Evolutionary conservation across 2,113 vertebrate species (phyloP), one percentile per base, ranked within the genome.

Genomic region (Ciconia maguari): DNA sequence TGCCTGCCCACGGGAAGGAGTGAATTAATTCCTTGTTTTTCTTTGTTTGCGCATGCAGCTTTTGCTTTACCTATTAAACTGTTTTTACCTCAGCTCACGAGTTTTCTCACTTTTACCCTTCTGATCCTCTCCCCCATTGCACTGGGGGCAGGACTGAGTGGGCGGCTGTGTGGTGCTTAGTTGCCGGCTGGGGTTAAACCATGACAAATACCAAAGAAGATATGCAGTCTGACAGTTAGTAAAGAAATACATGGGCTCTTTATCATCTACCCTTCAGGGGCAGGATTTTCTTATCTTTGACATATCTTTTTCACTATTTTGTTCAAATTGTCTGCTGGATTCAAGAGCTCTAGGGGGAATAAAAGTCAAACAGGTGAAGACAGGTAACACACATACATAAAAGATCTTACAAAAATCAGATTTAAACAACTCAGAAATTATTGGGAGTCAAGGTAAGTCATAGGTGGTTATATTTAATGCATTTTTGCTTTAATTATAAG

Each of bases 91-190:
- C 34, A 64, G 16, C 13, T 3, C 16, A 8, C 1, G 5, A 32
- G 21, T 64, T 64, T 46, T 74, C 32, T 52, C 57, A 29, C 11
- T 52, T 83, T 16, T 62, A 24, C 51, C 1, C 18, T n/a, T 46
- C 54, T 4, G 1, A n/a, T 46, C 58, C 30, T 44, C 24, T 60
- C 25, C 34, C 16, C 4, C 34, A 38, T 82, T 34, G 26, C 27
- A 30, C 11, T 2, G 6, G 0, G 2, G 16, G 6, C 38, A 38
- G 22, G 21, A 10, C 24, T 66, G n/a, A 9, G 5, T 0, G 2
- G 41, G 29, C 2, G 1, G 18, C 52, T 76, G 18, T 6, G 1
- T 68, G n/a, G 3, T 18, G 18, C 18, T 66, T 7, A 69, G 32
- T 26, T 69, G 46, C 38, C 15, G 11, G 26, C 13, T 1, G 2